These are phyloP conservation scores for Aethes cnicana DNA, from an alignment of 2,888 invertebrate genomes.

Conservation along the genomic window DNA sequence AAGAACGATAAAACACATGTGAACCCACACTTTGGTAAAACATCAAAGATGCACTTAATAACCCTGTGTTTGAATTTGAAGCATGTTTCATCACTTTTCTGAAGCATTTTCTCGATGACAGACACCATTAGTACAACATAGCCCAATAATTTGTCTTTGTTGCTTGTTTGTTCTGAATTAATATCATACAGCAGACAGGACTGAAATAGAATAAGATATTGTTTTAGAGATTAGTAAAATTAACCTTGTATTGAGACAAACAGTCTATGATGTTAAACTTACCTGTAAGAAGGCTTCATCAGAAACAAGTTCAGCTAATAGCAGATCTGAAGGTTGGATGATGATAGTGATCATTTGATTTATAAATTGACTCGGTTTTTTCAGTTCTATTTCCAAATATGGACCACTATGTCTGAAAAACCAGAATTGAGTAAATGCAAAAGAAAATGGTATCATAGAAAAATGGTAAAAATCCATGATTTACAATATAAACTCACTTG, in stretches of 20 bases:
- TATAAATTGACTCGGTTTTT: slow-evolving; percentile 46
- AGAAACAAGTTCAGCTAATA: slow-evolving; percentile 51
- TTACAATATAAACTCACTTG: slow-evolving; percentile 62
- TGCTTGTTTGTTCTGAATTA: slow-evolving; percentile 35
- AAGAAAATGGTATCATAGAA: no score
- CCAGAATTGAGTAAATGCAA: no score
- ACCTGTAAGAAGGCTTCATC: slow-evolving; percentile 58
- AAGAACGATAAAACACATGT: slow-evolving; percentile 6
- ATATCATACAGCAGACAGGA: slow-evolving; percentile 41
- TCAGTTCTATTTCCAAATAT: slow-evolving; percentile 41
- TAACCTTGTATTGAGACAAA: no score
- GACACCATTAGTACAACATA: slow-evolving; percentile 46
- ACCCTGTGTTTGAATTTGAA: slow-evolving; percentile 38
- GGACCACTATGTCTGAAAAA: slow-evolving; percentile 52
- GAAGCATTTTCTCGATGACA: slow-evolving; percentile 43
- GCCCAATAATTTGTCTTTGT: slow-evolving; percentile 48
- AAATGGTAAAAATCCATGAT: no score
- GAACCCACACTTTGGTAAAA: slow-evolving; percentile 58
- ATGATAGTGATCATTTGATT: slow-evolving; percentile 48
- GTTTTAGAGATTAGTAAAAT: no score
- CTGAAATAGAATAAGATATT: slow-evolving; percentile 46
- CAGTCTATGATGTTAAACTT: no score
- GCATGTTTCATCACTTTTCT: slow-evolving; percentile 33
- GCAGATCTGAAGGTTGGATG: slow-evolving; percentile 41
- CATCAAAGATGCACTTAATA: slow-evolving; percentile 46